Evolutionary conservation across 2,888 invertebrate species (phyloP), one percentile per base, ranked within the genome.

Genomic region (Leptopilina myrica): DNA sequence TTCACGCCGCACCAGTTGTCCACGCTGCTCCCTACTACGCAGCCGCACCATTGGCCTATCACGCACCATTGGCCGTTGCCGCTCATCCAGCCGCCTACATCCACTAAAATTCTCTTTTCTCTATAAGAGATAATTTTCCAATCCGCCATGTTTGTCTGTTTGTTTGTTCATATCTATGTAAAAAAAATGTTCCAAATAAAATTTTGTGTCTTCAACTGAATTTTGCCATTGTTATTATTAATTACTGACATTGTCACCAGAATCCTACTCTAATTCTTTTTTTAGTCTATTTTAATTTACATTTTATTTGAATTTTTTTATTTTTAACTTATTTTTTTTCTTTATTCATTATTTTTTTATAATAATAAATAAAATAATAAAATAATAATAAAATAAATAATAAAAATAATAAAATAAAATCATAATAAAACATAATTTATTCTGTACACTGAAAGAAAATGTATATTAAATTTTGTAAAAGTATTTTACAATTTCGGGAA

Each of bases 1-100:
- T 92, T 46, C 92, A 92, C 81, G 92, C 90, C 15, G 90, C 90
- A 26, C 84, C 91, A 26, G 77, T 89, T 33, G 84, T 85, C 43
- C 84, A 87, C 78, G 81, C 91, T 87, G 66, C 83, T 15, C 81
- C 84, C 76, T 88, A 87, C 56, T 85, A 88, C 62, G 85, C 89
- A n/a, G 89, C 89, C 79, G 79, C 89, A 82, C 80, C 89, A 81
- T 84, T 91, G 15, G 87, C 90, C 66, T 83, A 90, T 0, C 84
- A 86, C 4, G 91, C 66, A 12, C 89, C 83, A 87, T 91, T 84
- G 20, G 81, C 88, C 8, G 92, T 88, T 8, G 92, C 92, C 53
- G 92, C 92, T 82, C 92, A 90, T 20, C 81, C 78, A 15, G 64
- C 66, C 3, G 40, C 66, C 76, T 86, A 14, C 89, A 73, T 73